These are phyloP conservation scores for Hemithea aestivaria DNA, from an alignment of 2,888 invertebrate species.

Conservation along the genomic window DNA sequence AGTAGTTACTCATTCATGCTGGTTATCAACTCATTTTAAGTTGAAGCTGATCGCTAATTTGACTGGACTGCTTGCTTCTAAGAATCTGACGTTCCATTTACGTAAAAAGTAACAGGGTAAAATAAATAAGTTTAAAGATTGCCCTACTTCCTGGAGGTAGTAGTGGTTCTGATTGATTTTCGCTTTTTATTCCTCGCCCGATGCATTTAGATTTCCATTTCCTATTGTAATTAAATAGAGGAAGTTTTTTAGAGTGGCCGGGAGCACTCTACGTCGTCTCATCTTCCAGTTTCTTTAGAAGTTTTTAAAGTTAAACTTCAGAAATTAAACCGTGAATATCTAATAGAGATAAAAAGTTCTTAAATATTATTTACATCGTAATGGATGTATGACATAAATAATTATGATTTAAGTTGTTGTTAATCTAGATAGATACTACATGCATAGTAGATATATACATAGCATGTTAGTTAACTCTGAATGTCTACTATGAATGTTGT, in stretches of 20 bases:
- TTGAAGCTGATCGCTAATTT: too few species aligned
- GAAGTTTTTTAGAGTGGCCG: conserved; percentile 45
- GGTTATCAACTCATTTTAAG: too few species aligned
- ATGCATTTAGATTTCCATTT: conserved; percentile 62
- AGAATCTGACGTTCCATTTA: too few species aligned
- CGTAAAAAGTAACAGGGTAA: conserved; percentile 38
- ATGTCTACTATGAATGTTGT: too few species aligned
- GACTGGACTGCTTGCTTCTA: too few species aligned
- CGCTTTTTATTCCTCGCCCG: conserved; percentile 48
- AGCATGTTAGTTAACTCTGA: too few species aligned
- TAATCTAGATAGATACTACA: too few species aligned
- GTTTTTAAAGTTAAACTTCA: conserved; percentile 29
- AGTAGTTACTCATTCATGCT: too few species aligned
- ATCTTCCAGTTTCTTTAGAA: conserved; percentile 29
- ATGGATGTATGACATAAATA: too few species aligned
- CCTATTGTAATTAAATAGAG: conserved; percentile 59
- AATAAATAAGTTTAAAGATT: conserved; percentile 59
- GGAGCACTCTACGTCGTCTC: conserved; percentile 23
- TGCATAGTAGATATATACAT: too few species aligned
- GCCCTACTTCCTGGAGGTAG: conserved; percentile 40
- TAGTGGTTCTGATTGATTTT: conserved; percentile 39
- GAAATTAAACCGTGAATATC: conserved; percentile 27
- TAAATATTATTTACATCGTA: too few species aligned
- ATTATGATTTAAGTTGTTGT: too few species aligned
- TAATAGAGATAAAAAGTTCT: conserved; percentile 21